A percentile compares a stretch with the other conserved stretches of the same genome.
Conservation (phyloP, 2,888 invertebrate species). For the Agrochola lychnidis region DNA sequence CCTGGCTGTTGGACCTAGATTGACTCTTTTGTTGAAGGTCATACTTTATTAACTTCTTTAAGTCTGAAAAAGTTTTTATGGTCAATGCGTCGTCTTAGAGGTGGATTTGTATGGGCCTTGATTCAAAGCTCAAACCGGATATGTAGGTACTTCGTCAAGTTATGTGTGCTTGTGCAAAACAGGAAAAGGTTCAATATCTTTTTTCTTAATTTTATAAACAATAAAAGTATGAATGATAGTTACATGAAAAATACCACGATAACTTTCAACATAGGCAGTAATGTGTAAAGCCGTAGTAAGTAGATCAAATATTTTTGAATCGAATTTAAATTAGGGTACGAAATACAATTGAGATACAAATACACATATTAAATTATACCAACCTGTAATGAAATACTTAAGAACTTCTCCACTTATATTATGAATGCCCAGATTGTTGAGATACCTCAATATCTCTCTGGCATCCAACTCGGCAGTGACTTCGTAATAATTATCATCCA, state of each 20-base stretch:
- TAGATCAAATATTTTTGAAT: background rate
- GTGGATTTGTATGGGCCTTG: background rate
- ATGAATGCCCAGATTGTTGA: constrained; percentile 94
- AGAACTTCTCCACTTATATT: constrained; percentile 94
- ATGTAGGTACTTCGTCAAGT: background rate
- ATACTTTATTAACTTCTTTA: constrained; percentile 92
- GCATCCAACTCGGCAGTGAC: constrained; percentile 91
- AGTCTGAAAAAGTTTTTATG: constrained; percentile 85
- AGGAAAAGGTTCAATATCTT: too few species aligned
- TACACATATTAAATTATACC: constrained; percentile 1
- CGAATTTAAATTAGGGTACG: background rate
- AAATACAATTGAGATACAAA: background rate
- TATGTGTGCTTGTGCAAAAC: background rate
- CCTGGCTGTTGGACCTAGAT: constrained; percentile 65
- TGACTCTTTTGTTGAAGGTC: constrained; percentile 84
- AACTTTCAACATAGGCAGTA: background rate
- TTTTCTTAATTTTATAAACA: background rate
- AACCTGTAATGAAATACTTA: constrained; percentile 95
- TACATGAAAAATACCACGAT: background rate
- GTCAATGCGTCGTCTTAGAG: too few species aligned
- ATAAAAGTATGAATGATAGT: too few species aligned
- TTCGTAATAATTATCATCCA: constrained; percentile 80
- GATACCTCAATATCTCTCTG: constrained; percentile 93
- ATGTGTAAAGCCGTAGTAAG: background rate
- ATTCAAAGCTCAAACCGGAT: background rate